phyloP scores from a whole-genome alignment of 1,140 invertebrate genomes.

The Oreohelix idahoensis region DNA sequence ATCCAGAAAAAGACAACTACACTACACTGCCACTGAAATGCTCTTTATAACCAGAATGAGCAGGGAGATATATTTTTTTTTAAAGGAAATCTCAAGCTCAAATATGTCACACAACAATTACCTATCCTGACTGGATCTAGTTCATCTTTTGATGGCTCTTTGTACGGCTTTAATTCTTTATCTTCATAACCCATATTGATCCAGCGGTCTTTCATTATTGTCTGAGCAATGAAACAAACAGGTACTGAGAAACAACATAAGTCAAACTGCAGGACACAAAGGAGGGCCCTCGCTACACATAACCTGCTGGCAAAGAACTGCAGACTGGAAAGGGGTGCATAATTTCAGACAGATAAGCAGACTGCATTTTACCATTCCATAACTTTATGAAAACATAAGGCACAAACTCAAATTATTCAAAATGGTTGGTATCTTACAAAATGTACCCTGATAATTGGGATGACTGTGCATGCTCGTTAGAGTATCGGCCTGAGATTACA shows the following conservation, averaged over 20 bases:
- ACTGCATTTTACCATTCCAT: background rate
- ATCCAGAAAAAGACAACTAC: background rate
- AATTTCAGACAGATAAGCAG: background rate
- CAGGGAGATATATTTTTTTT: background rate
- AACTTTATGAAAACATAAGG: too few relatives aligned
- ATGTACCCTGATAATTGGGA: too few relatives aligned
- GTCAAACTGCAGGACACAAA: constrained; percentile 32
- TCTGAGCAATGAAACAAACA: constrained; percentile 68
- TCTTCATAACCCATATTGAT: constrained; percentile 73
- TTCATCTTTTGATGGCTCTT: constrained; percentile 96
- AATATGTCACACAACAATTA: constrained; percentile 54
- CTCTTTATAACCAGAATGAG: constrained; percentile 18
- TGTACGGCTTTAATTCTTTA: constrained; percentile 95
- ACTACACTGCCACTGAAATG: background rate
- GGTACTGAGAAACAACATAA: constrained; percentile 49
- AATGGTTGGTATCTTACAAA: too few relatives aligned
- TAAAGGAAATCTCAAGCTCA: constrained; percentile 26
- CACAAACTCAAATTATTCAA: too few relatives aligned
- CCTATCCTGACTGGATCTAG: constrained; percentile 94
- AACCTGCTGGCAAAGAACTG: constrained; percentile 15
- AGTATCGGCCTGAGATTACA: background rate
- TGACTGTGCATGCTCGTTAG: background rate
- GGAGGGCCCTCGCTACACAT: constrained; percentile 8
- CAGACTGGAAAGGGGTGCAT: background rate
- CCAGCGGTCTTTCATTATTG: constrained; percentile 73